These are phyloP conservation scores for human DNA, from an alignment of 2,113 vertebrate species.

Conservation along the genomic window DNA sequence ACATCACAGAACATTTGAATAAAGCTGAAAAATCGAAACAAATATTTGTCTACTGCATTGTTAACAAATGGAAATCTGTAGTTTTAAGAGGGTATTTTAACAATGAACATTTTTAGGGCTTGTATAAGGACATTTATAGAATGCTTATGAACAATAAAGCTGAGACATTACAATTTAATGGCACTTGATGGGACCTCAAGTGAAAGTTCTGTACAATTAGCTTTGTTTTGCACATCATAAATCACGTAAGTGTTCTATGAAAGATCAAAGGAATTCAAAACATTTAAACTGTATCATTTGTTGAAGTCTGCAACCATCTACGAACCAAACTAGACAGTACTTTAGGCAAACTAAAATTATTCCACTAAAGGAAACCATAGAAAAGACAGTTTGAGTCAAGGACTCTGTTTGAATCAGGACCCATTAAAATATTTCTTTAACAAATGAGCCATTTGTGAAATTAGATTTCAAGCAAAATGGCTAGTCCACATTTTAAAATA, in stretches of 20 bases:
- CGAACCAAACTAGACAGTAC: neutral
- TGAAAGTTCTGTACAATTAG: neutral
- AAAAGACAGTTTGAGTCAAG: conserved; percentile 7
- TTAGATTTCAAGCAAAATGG: conserved; percentile 49
- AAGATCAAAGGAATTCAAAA: conserved; percentile 30
- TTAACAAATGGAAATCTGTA: neutral
- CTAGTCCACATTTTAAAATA: conserved; percentile 23
- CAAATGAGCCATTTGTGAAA: conserved; percentile 36
- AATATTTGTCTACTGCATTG: neutral
- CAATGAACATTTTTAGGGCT: neutral
- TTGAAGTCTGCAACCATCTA: conserved; percentile 8
- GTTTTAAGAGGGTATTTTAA: conserved; percentile 9
- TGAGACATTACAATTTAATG: neutral
- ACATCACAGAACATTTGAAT: neutral
- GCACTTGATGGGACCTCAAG: neutral
- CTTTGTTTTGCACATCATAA: conserved; percentile 17
- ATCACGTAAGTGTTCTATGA: neutral
- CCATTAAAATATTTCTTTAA: conserved; percentile 50
- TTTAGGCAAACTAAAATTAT: conserved; percentile 31
- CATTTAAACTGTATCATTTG: neutral
- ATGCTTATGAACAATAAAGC: neutral
- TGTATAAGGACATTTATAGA: neutral
- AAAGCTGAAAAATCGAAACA: neutral
- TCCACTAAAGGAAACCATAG: conserved; percentile 5
- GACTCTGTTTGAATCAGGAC: conserved; percentile 19